Conservation (phyloP, 2,113 vertebrate genomes). For the Oreochromis niloticus region DNA sequence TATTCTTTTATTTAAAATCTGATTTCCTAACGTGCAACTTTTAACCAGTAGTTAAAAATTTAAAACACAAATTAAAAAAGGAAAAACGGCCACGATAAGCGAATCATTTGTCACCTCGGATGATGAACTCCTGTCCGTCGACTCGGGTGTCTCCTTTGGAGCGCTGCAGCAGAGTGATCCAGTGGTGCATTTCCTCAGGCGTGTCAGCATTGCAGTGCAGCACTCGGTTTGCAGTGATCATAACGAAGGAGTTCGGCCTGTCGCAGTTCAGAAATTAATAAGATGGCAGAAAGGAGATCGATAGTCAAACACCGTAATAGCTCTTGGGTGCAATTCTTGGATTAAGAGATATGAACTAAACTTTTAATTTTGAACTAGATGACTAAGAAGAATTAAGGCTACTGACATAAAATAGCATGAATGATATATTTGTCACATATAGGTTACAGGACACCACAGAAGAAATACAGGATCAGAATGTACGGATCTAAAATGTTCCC, state of each 20-base stretch:
- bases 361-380: not conserved
- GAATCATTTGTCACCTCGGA: slow-evolving; percentile 77
- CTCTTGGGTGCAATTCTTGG: not conserved
- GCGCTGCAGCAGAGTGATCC: slow-evolving; percentile 93
- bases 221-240: slow-evolving; percentile 94
- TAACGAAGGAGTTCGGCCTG: slow-evolving; percentile 94
- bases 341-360: not conserved
- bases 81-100: fast-evolving
- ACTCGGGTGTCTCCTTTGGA: slow-evolving; percentile 94
- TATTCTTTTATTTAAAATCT: not conserved
- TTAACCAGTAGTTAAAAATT: fast-evolving
- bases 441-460: not conserved
- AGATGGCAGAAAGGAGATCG: not conserved
- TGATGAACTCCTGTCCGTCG: slow-evolving; percentile 95
- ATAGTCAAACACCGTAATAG: not conserved
- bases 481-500: not conserved
- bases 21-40: not conserved
- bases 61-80: not conserved
- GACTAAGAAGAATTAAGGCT: not conserved
- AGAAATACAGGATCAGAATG: fast-evolving
- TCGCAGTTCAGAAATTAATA: fast-evolving
- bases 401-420: not conserved
- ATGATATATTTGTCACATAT: not conserved
- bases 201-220: slow-evolving; percentile 95
- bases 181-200: slow-evolving; percentile 98